These are phyloP conservation scores for Anguilla rostrata DNA, from an alignment of 2,113 vertebrate genomes.

Conservation along the genomic window DNA sequence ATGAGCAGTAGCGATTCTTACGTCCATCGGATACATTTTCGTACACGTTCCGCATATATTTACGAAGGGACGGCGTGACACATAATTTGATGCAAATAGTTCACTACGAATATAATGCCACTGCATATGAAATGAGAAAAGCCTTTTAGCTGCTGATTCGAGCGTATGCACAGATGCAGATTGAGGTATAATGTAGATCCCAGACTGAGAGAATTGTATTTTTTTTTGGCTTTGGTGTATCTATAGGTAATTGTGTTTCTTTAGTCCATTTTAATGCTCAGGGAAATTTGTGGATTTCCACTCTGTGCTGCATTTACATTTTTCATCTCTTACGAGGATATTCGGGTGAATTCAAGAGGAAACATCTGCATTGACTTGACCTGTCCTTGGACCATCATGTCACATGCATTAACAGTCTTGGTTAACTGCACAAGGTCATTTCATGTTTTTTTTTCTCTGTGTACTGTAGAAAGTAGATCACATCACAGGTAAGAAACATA, in stretches of 20 bases:
- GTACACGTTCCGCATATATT: not conserved
- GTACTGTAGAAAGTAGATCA: not conserved
- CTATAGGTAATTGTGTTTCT: not conserved
- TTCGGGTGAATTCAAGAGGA: not conserved
- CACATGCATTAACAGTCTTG: not conserved
- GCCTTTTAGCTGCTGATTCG: not conserved
- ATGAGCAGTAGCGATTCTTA: not conserved
- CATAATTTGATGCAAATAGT: not conserved
- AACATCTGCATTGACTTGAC: not conserved
- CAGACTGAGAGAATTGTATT: not conserved
- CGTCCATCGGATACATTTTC: not conserved
- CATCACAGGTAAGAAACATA: not conserved
- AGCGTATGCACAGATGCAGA: not conserved
- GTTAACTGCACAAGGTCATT: not conserved
- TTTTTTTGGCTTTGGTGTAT: not conserved
- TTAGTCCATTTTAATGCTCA: not conserved
- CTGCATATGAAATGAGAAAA: not conserved
- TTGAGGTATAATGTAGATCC: not conserved
- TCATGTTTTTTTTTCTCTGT: not conserved
- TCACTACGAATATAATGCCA: not conserved
- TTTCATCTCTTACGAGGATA: not conserved
- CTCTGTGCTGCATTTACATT: not conserved
- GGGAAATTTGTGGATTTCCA: slow-evolving; percentile 30
- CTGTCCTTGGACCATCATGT: not conserved
- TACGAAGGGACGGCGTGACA: not conserved